Base-by-base conservation (phyloP, 1,140 invertebrate genomes). In the Onthophagus taurus region DNA sequence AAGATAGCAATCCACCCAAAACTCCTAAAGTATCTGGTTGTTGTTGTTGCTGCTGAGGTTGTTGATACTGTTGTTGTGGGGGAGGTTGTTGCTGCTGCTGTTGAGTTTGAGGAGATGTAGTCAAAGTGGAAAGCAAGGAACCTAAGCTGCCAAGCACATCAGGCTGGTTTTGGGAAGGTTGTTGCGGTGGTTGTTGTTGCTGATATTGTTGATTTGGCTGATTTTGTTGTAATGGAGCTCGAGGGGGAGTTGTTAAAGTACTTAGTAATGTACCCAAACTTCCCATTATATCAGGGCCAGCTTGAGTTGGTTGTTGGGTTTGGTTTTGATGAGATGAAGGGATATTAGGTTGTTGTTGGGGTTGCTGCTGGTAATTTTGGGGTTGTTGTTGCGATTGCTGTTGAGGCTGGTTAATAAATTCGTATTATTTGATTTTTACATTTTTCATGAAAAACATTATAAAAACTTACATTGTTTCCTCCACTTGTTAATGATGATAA, bases 121-220 rank as follows among this genome's bases (percentile, higher is more conserved):
- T 53, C 16, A 59, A 53, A 17, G 48, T 50, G 23, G 42, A 30
- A 26, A 60, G 45, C 19, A 60, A 45, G 19, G 50, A 49, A 5
- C 58, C 55, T 34, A 60, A 44, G 31, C 54, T 54, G 17, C 59
- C 59, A 11, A 62, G 44, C 12, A 55, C 57, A 31, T 52, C 54
- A 13, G 51, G 52, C 7, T 54, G 57, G 8, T 54, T 12, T 30
- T 29, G 21, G 8, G 23, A 26, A 23, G 16, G 20, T 29, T 16
- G 43, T 21, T 20, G 35, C 3, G 23, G 42, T 24, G 37, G 38
- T 31, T 7, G n/a, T n/a, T 48, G 35, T n/a, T 42, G 33, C n/a
- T 48, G 20, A 16, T 50, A 33, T 20, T 47, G 42, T 20, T 41
- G 38, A 41, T 26, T 29, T n/a, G 21, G 18, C n/a, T n/a, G n/a